A percentile compares a stretch with the other conserved stretches of the same genome.
phyloP scores from a whole-genome alignment of 2,888 invertebrate species.

The Machimus atricapillus region DNA sequence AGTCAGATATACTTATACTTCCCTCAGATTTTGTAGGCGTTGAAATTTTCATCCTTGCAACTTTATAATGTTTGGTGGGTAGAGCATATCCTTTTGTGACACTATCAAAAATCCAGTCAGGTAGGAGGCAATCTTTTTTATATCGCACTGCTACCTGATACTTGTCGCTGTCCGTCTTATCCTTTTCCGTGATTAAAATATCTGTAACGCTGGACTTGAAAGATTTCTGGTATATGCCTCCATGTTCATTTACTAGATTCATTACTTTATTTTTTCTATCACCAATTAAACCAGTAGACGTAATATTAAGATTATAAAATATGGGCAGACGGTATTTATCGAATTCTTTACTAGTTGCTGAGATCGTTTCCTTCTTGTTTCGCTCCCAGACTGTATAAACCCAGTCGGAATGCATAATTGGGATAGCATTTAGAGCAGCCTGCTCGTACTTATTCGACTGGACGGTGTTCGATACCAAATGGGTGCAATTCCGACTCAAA shows the following conservation, averaged over 20 bases:
- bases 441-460: conserved; percentile 79
- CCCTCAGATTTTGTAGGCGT: conserved; percentile 69
- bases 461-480: conserved; percentile 80
- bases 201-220: conserved; percentile 55
- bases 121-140: conserved; percentile 70
- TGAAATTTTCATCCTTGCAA: conserved; percentile 70
- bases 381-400: conserved; percentile 80
- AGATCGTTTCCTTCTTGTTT: conserved; percentile 69
- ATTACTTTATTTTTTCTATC: conserved; percentile 66
- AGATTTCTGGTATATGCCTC: conserved; percentile 68
- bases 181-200: conserved; percentile 58
- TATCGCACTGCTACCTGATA: conserved; percentile 59
- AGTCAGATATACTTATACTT: conserved; percentile 55
- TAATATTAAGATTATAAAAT: conserved; percentile 80
- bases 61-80: conserved; percentile 68
- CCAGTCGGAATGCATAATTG: conserved; percentile 82
- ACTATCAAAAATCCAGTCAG: conserved; percentile 84
- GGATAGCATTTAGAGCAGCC: conserved; percentile 63
- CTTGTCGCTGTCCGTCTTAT: conserved; percentile 57
- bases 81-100: conserved; percentile 74
- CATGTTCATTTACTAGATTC: conserved; percentile 75
- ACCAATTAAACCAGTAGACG: conserved; percentile 75
- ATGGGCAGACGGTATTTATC: conserved; percentile 69
- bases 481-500: conserved; percentile 75
- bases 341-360: conserved; percentile 72